These are phyloP conservation scores for Loripinus fragilis DNA, from an alignment of 2,888 invertebrate species.

Conservation along the genomic window DNA sequence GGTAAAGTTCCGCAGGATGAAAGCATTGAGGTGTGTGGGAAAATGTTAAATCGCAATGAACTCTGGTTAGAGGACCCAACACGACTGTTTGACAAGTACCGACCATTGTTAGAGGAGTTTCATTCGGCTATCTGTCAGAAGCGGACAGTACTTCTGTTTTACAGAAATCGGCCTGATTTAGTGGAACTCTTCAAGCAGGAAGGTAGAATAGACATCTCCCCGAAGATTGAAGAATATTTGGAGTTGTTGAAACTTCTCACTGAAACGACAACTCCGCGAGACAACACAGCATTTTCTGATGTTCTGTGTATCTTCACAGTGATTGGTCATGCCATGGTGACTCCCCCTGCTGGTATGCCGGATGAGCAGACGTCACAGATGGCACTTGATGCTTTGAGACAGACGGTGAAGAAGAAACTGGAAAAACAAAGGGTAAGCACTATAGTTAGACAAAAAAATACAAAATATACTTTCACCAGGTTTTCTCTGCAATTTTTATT, in stretches of 20 bases:
- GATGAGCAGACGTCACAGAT: constrained; percentile 38
- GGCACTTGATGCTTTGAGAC: constrained; percentile 33
- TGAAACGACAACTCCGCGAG: constrained; percentile 56
- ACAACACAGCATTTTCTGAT: constrained; percentile 61
- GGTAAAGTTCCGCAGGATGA: background rate
- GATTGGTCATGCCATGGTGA: constrained; percentile 59
- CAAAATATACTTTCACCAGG: too few species aligned
- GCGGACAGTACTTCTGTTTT: constrained; percentile 52
- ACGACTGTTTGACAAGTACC: constrained; percentile 73
- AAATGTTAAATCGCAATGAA: constrained; percentile 72
- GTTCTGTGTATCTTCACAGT: constrained; percentile 64
- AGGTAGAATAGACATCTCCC: constrained; percentile 65
- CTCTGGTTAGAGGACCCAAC: constrained; percentile 79
- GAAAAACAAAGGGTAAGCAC: constrained; percentile 60
- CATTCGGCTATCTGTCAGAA: constrained; percentile 69
- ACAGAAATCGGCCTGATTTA: constrained; percentile 35
- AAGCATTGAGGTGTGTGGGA: constrained; percentile 55
- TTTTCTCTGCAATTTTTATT: too few species aligned
- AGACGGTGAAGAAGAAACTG: constrained; percentile 39
- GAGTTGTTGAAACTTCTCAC: constrained; percentile 70
- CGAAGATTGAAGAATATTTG: constrained; percentile 70
- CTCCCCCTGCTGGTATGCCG: constrained; percentile 30
- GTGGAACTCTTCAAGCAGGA: constrained; percentile 53
- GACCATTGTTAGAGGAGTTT: constrained; percentile 63
- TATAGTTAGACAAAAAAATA: too few species aligned